Percentiles rank a stretch among this genome's conserved stretches.
Evolutionary conservation across 2,113 vertebrate genomes (phyloP).

Genomic region (Entosphenus tridentatus): DNA sequence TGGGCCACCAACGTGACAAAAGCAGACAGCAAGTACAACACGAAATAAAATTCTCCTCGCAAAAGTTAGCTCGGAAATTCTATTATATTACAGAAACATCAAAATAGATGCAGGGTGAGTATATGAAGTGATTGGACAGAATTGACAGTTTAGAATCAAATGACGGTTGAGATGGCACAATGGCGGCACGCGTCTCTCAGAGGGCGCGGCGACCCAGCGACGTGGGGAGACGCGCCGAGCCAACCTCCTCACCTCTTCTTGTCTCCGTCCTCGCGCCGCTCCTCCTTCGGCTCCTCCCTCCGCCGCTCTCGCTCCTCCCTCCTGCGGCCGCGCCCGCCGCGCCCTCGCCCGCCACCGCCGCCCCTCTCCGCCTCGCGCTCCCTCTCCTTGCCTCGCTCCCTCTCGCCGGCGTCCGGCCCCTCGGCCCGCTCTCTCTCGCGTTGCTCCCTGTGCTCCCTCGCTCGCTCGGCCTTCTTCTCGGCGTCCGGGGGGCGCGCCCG

Average conservation of each 20-base stretch:
- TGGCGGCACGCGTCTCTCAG: too few relatives aligned
- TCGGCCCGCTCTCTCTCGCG: background rate
- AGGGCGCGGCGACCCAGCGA: too few relatives aligned
- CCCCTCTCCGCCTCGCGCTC: background rate
- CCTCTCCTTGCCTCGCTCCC: background rate
- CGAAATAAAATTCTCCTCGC: too few relatives aligned
- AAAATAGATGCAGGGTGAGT: too few relatives aligned
- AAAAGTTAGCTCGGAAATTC: too few relatives aligned
- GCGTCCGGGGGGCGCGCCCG: background rate
- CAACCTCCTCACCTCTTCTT: background rate
- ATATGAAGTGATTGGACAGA: too few relatives aligned
- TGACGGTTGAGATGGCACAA: too few relatives aligned
- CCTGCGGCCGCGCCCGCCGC: background rate
- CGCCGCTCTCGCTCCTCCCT: background rate
- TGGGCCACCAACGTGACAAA: too few relatives aligned
- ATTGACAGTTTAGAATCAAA: too few relatives aligned
- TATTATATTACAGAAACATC: too few relatives aligned
- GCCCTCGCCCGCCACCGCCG: background rate
- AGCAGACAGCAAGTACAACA: too few relatives aligned
- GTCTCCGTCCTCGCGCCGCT: background rate
- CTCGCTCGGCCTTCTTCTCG: background rate
- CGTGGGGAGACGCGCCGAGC: background rate
- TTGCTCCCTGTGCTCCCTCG: background rate
- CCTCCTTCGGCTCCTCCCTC: background rate
- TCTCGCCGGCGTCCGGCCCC: background rate